Percentiles rank a stretch among this genome's conserved stretches.
Conservation (phyloP, 2,113 vertebrate genomes). For the Megaceryle torquata region DNA sequence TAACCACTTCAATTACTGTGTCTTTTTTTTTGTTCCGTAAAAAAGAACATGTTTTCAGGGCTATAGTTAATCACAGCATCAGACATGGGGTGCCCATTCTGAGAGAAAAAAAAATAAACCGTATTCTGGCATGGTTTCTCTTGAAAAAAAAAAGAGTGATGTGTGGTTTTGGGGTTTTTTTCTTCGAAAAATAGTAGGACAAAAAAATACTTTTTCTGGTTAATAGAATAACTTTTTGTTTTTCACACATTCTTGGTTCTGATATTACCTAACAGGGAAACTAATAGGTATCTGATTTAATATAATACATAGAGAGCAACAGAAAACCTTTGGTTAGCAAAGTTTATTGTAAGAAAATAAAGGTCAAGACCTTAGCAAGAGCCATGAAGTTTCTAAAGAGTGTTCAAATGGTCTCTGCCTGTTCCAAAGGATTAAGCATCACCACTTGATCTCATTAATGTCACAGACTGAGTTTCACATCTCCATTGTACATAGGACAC, state of each 20-base stretch:
- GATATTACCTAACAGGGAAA: neutral
- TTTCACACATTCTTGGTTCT: neutral
- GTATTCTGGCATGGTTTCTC: neutral
- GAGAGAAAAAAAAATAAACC: neutral
- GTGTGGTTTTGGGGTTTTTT: neutral
- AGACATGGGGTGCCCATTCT: neutral
- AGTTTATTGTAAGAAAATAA: neutral
- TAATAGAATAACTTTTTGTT: neutral
- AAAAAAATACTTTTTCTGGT: neutral
- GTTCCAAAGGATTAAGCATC: conserved; percentile 3
- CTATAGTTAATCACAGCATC: neutral
- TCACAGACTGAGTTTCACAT: conserved; percentile 5
- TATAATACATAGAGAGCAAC: neutral
- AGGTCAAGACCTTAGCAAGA: conserved; percentile 9
- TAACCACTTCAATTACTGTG: neutral
- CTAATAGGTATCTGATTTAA: neutral
- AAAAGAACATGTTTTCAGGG: neutral
- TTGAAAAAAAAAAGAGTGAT: neutral
- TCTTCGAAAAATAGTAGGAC: neutral
- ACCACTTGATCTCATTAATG: conserved; percentile 13
- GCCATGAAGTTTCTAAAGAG: neutral
- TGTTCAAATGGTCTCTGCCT: neutral
- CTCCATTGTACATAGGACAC: neutral
- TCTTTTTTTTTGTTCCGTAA: neutral
- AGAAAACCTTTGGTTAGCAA: neutral